Evolutionary conservation across 2,113 vertebrate species (phyloP).

Genomic region (Oreotrochilus melanogaster): DNA sequence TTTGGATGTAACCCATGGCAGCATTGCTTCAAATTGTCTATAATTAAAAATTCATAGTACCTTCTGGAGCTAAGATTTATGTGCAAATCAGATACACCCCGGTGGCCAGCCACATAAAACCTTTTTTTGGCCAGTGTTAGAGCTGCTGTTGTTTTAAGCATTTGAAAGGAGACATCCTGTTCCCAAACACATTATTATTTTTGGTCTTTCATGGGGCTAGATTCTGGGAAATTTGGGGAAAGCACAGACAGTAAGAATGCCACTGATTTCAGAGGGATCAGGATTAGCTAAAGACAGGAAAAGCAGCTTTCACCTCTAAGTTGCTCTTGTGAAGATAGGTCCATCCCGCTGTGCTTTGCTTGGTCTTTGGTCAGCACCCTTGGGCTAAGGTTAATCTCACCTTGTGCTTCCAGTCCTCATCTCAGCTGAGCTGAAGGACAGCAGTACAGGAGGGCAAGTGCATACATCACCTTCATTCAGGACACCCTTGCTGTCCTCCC

Average conservation of each 20-base stretch:
- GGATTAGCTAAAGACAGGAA: neutral
- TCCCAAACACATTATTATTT: neutral
- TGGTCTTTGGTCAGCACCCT: neutral
- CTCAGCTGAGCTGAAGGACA: neutral
- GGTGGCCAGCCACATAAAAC: neutral
- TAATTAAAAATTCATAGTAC: neutral
- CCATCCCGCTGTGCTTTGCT: neutral
- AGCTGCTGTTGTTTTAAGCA: neutral
- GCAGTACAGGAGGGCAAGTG: neutral
- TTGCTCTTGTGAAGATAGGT: neutral
- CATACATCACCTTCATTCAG: neutral
- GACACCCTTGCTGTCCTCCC: too few species aligned
- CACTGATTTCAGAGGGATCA: neutral
- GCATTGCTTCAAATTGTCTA: neutral
- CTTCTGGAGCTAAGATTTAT: neutral
- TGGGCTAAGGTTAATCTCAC: neutral
- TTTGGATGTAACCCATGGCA: neutral
- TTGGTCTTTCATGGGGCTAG: neutral
- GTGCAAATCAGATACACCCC: neutral
- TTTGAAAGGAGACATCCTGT: neutral
- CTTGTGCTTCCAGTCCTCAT: neutral
- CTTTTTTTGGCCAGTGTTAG: neutral
- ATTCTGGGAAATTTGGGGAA: neutral
- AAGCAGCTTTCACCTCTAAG: neutral
- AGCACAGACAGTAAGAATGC: neutral